A percentile compares a stretch with the other conserved stretches of the same genome.
phyloP scores from a whole-genome alignment of 2,113 vertebrate genomes.

The Donacobius atricapilla region DNA sequence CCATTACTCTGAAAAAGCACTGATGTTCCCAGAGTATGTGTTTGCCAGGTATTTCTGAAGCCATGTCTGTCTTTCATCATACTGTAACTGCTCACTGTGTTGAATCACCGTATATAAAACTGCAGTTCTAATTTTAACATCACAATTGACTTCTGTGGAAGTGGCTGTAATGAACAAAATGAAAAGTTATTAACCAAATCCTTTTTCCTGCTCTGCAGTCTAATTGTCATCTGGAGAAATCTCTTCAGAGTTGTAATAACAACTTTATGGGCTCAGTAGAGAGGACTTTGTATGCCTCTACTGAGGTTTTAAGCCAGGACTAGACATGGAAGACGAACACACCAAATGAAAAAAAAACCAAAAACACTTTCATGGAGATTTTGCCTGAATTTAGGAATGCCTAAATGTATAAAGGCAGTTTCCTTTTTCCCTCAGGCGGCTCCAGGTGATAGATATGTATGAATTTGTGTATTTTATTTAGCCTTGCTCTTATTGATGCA shows the following conservation, averaged over 20 bases:
- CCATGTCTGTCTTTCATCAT: not conserved
- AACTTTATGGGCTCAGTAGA: not conserved
- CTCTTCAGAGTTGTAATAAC: not conserved
- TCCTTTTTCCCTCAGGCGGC: not conserved
- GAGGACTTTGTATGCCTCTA: not conserved
- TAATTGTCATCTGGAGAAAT: conserved; percentile 41
- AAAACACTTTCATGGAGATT: not conserved
- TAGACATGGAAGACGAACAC: not conserved
- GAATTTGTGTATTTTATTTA: not conserved
- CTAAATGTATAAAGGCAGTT: not conserved
- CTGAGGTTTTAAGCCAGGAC: not conserved
- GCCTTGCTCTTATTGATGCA: fast-evolving
- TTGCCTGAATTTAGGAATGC: not conserved
- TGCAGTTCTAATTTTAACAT: conserved; percentile 31
- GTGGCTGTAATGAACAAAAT: conserved; percentile 25
- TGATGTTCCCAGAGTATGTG: not conserved
- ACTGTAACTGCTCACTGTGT: not conserved
- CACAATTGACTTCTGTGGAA: not conserved
- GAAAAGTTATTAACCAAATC: conserved; percentile 43
- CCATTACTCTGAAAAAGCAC: not conserved
- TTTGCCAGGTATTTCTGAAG: conserved; percentile 11
- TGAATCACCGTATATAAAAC: not conserved
- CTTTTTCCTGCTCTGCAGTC: conserved; percentile 8
- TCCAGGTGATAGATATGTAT: not conserved
- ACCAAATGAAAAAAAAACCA: not conserved